These are phyloP conservation scores for Sphaeramia orbicularis DNA, from an alignment of 2,797 vertebrate genomes.

Conservation along the genomic window DNA sequence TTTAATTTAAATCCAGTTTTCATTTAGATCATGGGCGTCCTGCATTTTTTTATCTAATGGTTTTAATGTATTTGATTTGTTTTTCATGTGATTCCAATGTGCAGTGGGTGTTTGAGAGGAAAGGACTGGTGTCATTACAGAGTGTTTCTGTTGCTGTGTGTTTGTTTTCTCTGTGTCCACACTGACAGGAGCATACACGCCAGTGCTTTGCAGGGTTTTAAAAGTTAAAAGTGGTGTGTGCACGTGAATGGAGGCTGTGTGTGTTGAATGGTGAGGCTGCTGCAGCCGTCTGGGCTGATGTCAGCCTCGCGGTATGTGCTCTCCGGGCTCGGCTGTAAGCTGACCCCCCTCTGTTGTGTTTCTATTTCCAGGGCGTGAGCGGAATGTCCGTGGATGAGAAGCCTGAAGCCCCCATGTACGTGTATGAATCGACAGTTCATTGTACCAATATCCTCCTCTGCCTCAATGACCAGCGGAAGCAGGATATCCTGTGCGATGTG, in stretches of 20 bases:
- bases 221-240: conserved; percentile 21
- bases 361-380: conserved; percentile 95
- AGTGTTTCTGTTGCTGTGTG: conserved; percentile 2
- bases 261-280: conserved; percentile 63
- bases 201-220: conserved; percentile 22
- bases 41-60: neutral
- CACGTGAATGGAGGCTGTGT: conserved; percentile 36
- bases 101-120: neutral
- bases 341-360: conserved; percentile 75
- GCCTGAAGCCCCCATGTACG: conserved; percentile 99
- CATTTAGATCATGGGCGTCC: neutral
- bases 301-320: conserved; percentile 73
- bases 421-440: conserved; percentile 99
- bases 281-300: conserved; percentile 66
- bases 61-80: neutral
- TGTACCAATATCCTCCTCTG: conserved; percentile 99
- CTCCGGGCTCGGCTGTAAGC: conserved; percentile 55
- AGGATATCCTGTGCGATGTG: conserved; percentile 99
- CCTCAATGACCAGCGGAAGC: conserved; percentile 99
- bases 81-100: conserved; percentile 1
- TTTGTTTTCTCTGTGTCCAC: conserved; percentile 6
- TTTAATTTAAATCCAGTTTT: neutral
- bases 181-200: conserved; percentile 4
- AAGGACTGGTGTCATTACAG: neutral
- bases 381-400: conserved; percentile 99